Evolutionary conservation across 2,888 invertebrate species (phyloP).

Genomic region (Noctua comes): DNA sequence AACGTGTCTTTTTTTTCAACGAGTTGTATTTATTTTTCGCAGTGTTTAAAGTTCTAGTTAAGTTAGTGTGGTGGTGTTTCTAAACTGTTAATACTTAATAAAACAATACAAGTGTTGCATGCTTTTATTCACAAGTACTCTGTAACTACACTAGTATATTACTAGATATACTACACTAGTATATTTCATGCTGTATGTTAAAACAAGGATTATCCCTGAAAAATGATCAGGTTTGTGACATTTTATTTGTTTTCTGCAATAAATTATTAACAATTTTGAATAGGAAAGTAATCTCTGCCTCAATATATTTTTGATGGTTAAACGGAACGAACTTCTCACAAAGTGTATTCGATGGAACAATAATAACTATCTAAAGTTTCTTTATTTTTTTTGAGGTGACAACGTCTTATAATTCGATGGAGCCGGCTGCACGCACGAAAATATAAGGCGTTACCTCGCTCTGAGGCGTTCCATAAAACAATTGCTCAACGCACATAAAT

Average conservation of each 20-base stretch:
- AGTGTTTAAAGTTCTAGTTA: background rate
- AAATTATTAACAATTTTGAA: background rate
- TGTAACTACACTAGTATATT: no score
- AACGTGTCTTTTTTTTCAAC: background rate
- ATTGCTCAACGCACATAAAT: no score
- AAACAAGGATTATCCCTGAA: background rate
- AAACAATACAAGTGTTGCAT: background rate
- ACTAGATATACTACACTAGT: no score
- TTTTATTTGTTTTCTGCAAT: background rate
- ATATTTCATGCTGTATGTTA: background rate
- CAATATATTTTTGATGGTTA: background rate
- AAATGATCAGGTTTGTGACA: conserved; percentile 26
- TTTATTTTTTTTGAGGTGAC: no score
- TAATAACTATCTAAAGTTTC: no score
- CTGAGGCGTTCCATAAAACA: no score
- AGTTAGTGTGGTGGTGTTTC: background rate
- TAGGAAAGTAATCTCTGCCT: background rate
- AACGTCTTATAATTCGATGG: no score
- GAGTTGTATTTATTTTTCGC: no score
- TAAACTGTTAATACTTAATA: background rate
- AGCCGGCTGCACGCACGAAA: no score
- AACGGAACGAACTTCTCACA: background rate
- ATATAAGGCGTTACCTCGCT: no score
- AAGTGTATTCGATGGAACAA: background rate
- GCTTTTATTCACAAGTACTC: background rate